Conservation (phyloP, 1,140 invertebrate species). For the Apocrypta bakeri region DNA sequence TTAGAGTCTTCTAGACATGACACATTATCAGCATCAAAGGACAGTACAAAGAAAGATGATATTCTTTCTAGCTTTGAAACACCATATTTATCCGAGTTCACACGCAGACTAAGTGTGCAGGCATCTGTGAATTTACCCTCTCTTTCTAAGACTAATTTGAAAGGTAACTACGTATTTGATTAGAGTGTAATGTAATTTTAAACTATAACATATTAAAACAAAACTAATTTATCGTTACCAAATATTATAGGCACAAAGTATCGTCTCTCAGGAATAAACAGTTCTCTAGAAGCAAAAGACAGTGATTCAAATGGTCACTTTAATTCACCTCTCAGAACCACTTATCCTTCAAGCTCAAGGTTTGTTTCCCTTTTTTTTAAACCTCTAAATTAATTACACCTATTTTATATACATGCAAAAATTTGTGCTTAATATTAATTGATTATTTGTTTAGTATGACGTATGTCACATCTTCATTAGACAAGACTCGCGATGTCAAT, state of each 20-base stretch:
- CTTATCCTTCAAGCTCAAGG: slow-evolving; percentile 65
- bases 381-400: slow-evolving; percentile 27
- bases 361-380: slow-evolving; percentile 41
- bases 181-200: background rate
- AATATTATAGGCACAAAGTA: slow-evolving; percentile 59
- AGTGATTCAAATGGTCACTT: slow-evolving; percentile 71
- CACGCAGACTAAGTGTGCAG: slow-evolving; percentile 76
- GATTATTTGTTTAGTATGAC: slow-evolving; percentile 54
- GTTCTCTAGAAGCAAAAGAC: slow-evolving; percentile 66
- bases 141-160: slow-evolving; percentile 57
- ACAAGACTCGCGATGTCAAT: slow-evolving; percentile 65
- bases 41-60: slow-evolving; percentile 58
- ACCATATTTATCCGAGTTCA: slow-evolving; percentile 81
- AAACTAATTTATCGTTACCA: slow-evolving; percentile 5
- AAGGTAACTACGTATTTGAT: slow-evolving; percentile 61
- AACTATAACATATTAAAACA: background rate
- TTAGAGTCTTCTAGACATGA: slow-evolving; percentile 55
- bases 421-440: slow-evolving; percentile 24
- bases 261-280: slow-evolving; percentile 54
- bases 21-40: slow-evolving; percentile 39
- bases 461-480: slow-evolving; percentile 60
- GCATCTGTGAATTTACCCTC: slow-evolving; percentile 70
- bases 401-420: slow-evolving; percentile 23
- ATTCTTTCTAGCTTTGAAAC: slow-evolving; percentile 74
- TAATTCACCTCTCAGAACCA: slow-evolving; percentile 59